Evolutionary conservation across 2,888 invertebrate genomes (phyloP).

Genomic region (Aquatica leii): DNA sequence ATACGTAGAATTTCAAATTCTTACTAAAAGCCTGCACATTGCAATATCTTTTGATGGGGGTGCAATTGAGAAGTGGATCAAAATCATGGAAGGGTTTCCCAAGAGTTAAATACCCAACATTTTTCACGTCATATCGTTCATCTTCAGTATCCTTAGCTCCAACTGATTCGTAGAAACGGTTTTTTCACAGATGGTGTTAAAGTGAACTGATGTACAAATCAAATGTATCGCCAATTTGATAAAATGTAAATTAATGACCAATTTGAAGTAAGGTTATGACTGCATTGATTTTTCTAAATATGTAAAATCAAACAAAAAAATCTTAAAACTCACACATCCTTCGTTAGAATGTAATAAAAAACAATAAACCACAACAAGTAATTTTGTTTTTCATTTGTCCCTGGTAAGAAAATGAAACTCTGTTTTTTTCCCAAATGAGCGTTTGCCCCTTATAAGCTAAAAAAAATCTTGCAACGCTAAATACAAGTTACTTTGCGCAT

Average conservation of each 20-base stretch:
- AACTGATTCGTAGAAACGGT: background rate
- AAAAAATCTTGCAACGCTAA: background rate
- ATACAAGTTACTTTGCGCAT: background rate
- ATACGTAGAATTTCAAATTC: background rate
- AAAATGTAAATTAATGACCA: background rate
- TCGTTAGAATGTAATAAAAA: no score
- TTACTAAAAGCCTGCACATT: background rate
- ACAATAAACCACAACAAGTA: background rate
- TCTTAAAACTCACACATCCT: no score
- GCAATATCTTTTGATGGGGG: background rate
- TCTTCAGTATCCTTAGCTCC: no score
- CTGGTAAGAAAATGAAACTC: background rate
- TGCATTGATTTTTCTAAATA: no score
- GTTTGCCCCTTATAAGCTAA: background rate
- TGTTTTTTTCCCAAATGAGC: background rate
- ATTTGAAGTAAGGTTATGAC: no score
- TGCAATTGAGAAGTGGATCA: no score
- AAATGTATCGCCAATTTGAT: background rate
- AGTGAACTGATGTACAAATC: background rate
- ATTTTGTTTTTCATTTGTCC: background rate
- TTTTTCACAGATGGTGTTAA: background rate
- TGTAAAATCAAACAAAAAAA: no score
- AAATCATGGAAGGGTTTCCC: no score
- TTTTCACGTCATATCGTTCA: no score
- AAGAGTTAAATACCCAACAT: no score